phyloP scores from a whole-genome alignment of 2,797 vertebrate genomes.

The Cheirogaleus major region DNA sequence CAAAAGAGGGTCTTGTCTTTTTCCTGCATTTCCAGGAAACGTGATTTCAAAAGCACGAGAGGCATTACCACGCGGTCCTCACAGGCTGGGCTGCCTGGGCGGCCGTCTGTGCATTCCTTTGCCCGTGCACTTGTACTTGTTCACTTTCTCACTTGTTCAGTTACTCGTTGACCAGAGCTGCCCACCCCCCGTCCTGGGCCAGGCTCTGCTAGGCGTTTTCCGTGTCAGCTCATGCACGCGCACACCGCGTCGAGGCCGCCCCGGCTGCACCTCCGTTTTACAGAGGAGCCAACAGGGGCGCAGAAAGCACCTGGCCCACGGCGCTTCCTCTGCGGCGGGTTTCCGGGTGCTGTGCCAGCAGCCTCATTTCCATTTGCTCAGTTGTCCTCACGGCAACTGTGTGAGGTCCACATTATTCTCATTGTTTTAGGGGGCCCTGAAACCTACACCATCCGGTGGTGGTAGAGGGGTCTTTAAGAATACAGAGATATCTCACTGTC shows the following conservation, averaged over 20 bases:
- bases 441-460: not conserved
- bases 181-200: not conserved
- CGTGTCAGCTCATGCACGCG: fast-evolving
- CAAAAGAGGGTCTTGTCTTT: not conserved
- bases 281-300: fast-evolving
- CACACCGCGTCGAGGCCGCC: fast-evolving
- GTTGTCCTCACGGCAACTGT: fast-evolving
- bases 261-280: fast-evolving
- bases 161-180: fast-evolving
- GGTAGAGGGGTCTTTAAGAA: not conserved
- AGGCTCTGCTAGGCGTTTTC: not conserved
- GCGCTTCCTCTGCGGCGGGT: fast-evolving
- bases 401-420: fast-evolving
- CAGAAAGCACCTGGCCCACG: fast-evolving
- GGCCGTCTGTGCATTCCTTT: fast-evolving
- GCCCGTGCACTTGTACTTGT: fast-evolving
- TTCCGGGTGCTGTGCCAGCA: not conserved
- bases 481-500: not conserved
- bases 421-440: not conserved
- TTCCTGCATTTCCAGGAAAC: not conserved
- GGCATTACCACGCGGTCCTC: fast-evolving
- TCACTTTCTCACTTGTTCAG: fast-evolving
- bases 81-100: not conserved
- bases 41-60: not conserved
- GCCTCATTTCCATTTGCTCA: not conserved